A percentile compares a stretch with the other conserved stretches of the same genome.
These are phyloP conservation scores for Fragum whitleyi DNA, from an alignment of 2,888 invertebrate genomes.

Conservation along the genomic window DNA sequence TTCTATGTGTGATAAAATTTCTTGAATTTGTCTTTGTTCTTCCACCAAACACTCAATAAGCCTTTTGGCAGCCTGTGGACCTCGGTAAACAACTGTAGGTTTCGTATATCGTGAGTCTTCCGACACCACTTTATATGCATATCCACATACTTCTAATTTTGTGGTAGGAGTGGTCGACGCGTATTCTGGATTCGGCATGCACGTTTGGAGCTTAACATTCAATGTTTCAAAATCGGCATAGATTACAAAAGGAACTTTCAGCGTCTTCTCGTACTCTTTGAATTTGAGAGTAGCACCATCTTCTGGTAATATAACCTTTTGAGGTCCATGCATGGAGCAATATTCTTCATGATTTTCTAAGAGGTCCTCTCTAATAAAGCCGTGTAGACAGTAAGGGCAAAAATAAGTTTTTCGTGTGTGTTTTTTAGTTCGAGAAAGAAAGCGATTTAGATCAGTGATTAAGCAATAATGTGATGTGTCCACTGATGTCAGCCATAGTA, in stretches of 20 bases:
- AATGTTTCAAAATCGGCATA: constrained; percentile 56
- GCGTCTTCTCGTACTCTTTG: constrained; percentile 47
- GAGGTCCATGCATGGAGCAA: constrained; percentile 39
- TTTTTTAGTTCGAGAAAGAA: constrained; percentile 46
- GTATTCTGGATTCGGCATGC: constrained; percentile 40
- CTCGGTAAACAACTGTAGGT: constrained; percentile 45
- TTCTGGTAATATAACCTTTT: constrained; percentile 41
- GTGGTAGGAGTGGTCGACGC: constrained; percentile 33
- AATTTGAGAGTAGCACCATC: constrained; percentile 28
- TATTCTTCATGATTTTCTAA: constrained; percentile 34
- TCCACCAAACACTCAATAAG: constrained; percentile 43
- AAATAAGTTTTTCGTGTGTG: constrained; percentile 21
- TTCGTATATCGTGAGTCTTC: constrained; percentile 38
- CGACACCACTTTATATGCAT: constrained; percentile 42
- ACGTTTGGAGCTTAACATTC: constrained; percentile 39
- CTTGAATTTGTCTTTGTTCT: constrained; percentile 44
- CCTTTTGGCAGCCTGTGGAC: constrained; percentile 37
- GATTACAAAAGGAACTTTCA: constrained; percentile 48
- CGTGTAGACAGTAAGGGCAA: constrained; percentile 47
- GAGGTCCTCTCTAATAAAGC: constrained; percentile 22
- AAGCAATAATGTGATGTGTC: constrained; percentile 55
- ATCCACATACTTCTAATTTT: constrained; percentile 46
- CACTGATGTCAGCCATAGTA: constrained; percentile 45
- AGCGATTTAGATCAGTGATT: constrained; percentile 54
- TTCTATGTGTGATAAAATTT: constrained; percentile 37